Evolutionary conservation across 2,888 invertebrate genomes (phyloP), one percentile per base, ranked within the genome.

Genomic region (Drosophila dives): DNA sequence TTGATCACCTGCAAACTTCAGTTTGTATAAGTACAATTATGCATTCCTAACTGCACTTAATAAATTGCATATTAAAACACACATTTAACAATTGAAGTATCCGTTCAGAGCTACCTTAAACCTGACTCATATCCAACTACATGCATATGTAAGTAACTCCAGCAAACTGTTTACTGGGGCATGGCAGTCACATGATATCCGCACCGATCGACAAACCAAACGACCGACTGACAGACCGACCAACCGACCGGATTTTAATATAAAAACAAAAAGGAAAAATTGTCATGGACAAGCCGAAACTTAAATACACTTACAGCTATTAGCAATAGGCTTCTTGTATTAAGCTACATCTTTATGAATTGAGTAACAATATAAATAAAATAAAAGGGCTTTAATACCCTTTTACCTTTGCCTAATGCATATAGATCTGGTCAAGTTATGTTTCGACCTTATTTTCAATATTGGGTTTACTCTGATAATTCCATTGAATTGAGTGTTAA

Each of bases 101-200:
- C 38, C 11, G 12, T 48, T 20, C 8, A 48, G 38, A 55, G 59
- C 49, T 51, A 23, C 33, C 32, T 20, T 8, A 23, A 49, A 48
- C 51, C 23, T 48, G 60, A 42, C 59, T 49, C 17, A 50, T 62
- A 72, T 54, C 64, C 29, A 51, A 51, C 55, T 50, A 20, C 32
- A 56, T n/a, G 11, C 38, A 38, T n/a, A 55, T n/a, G 26, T 29
- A 29, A 38, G n/a, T 53, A 20, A 80, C 73, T 83, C 68, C 67
- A 67, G 56, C 38, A 54, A 51, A 62, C 60, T 64, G 80, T 58
- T 73, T 60, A 71, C 68, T 83, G 75, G 83, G 70, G 64, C 79
- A 84, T 61, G 72, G 33, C 70, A 80, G 75, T 85, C 88, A 64
- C 86, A 85, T 82, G 83, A 79, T 69, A 85, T 77, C 65, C 64